phyloP scores from a whole-genome alignment of 2,888 invertebrate genomes.

The Pandemis corylana region DNA sequence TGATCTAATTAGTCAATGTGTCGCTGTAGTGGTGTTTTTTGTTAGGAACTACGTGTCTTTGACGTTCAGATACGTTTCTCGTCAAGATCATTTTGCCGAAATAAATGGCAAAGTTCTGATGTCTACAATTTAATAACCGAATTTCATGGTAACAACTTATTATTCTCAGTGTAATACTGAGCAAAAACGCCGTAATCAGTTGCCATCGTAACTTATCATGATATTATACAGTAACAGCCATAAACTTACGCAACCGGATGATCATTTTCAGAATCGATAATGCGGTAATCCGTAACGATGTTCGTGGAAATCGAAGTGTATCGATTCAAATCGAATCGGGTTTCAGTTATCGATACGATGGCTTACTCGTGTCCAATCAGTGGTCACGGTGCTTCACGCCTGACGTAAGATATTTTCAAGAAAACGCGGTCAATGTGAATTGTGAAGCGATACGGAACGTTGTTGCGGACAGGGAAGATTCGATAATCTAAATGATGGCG shows the following conservation, averaged over 20 bases:
- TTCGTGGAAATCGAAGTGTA: conserved; percentile 38
- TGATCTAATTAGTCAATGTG: background rate
- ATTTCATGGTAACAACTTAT: background rate
- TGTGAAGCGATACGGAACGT: conserved; percentile 14
- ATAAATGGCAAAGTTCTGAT: too few relatives aligned
- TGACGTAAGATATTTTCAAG: conserved; percentile 30
- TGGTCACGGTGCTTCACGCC: conserved; percentile 46
- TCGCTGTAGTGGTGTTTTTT: too few relatives aligned
- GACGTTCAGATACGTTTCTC: too few relatives aligned
- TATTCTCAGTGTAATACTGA: background rate
- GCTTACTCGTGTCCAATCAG: conserved; percentile 44
- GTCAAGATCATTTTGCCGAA: too few relatives aligned
- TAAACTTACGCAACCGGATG: conserved; percentile 10
- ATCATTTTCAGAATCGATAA: conserved; percentile 33
- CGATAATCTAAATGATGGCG: background rate
- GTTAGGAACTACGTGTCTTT: too few relatives aligned
- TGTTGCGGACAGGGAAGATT: conserved; percentile 3
- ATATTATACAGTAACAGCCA: background rate
- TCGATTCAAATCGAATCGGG: conserved; percentile 47
- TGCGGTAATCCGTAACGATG: conserved; percentile 26
- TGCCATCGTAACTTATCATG: background rate
- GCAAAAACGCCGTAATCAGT: background rate
- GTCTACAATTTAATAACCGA: too few relatives aligned
- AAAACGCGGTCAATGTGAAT: conserved; percentile 30
- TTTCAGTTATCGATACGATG: conserved; percentile 38